Evolutionary conservation across 2,888 invertebrate species (phyloP).

Genomic region (Caenorhabditis virilis): DNA sequence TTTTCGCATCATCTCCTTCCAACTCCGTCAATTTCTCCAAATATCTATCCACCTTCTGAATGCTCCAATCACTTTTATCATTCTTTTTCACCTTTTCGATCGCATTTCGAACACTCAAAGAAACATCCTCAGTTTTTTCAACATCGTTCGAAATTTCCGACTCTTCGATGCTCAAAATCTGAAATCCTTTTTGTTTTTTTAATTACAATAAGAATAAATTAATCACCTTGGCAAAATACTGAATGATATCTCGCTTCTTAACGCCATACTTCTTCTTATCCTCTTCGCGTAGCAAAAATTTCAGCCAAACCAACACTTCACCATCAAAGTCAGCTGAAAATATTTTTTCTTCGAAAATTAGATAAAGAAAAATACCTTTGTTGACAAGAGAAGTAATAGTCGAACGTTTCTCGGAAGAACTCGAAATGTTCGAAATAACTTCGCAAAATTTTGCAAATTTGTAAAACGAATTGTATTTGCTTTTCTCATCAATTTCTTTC

Average conservation of each 20-base stretch:
- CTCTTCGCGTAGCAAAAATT: slow-evolving; percentile 77
- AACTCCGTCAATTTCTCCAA: slow-evolving; percentile 78
- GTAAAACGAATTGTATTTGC: slow-evolving; percentile 42
- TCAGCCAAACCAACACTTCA: slow-evolving; percentile 77
- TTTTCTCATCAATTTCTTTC: slow-evolving; percentile 30
- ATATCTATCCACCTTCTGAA: slow-evolving; percentile 74
- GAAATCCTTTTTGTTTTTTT: no score
- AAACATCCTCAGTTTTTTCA: slow-evolving; percentile 84
- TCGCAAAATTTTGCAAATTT: slow-evolving; percentile 54
- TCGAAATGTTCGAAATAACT: slow-evolving; percentile 34
- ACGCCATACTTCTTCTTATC: slow-evolving; percentile 87
- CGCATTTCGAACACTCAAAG: slow-evolving; percentile 82
- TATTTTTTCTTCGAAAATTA: not conserved
- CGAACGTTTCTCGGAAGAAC: slow-evolving; percentile 41
- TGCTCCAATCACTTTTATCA: slow-evolving; percentile 46
- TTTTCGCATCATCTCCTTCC: slow-evolving; percentile 87
- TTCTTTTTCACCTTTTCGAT: slow-evolving; percentile 75
- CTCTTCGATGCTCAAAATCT: no score
- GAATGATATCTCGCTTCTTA: slow-evolving; percentile 87
- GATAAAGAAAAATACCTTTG: slow-evolving; percentile 24
- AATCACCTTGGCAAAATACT: slow-evolving; percentile 77
- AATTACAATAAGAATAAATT: no score
- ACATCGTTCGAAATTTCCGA: slow-evolving; percentile 81
- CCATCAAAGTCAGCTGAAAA: slow-evolving; percentile 44
- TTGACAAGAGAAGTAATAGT: slow-evolving; percentile 34